Percentiles rank a stretch among this genome's conserved stretches.
These are phyloP conservation scores for Gari tellinella DNA, from an alignment of 2,888 invertebrate genomes.

Conservation along the genomic window DNA sequence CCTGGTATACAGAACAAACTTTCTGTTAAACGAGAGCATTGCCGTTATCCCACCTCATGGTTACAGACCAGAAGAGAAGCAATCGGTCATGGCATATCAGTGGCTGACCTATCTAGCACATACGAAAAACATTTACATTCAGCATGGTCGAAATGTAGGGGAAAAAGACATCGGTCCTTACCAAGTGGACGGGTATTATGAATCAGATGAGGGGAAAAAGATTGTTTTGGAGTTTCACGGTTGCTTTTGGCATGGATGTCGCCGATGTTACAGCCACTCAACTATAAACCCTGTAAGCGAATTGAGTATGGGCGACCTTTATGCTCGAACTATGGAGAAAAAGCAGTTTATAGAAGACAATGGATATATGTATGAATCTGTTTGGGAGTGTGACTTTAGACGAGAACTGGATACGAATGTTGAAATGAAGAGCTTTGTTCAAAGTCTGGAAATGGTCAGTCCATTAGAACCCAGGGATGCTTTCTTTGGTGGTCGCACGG, in stretches of 20 bases:
- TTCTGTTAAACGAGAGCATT: conserved; percentile 35
- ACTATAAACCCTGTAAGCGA: conserved; percentile 22
- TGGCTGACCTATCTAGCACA: conserved; percentile 44
- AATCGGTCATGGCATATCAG: conserved; percentile 47
- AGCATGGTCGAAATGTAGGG: conserved; percentile 27
- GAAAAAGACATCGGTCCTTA: conserved; percentile 25
- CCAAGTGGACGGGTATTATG: conserved; percentile 30
- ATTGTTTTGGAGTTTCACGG: conserved; percentile 28
- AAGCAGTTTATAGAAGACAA: conserved; percentile 19
- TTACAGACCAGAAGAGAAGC: conserved; percentile 51
- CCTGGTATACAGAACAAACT: conserved; percentile 39
- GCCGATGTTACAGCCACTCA: conserved; percentile 10
- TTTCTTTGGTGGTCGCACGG: conserved; percentile 74
- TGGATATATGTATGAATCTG: conserved; percentile 20
- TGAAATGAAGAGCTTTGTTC: conserved; percentile 47
- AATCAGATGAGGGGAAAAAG: conserved; percentile 4
- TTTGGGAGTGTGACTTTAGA: conserved; percentile 51
- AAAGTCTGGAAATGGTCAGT: conserved; percentile 38
- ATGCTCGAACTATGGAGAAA: conserved; percentile 23
- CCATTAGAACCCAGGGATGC: conserved; percentile 69
- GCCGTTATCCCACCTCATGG: conserved; percentile 56
- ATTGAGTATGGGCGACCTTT: conserved; percentile 22
- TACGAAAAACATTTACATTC: conserved; percentile 15
- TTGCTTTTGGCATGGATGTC: conserved; percentile 31
- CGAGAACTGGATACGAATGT: conserved; percentile 39